Evolutionary conservation across 1,140 invertebrate genomes (phyloP), one percentile per base, ranked within the genome.

Genomic region (Drosophila watanabei): DNA sequence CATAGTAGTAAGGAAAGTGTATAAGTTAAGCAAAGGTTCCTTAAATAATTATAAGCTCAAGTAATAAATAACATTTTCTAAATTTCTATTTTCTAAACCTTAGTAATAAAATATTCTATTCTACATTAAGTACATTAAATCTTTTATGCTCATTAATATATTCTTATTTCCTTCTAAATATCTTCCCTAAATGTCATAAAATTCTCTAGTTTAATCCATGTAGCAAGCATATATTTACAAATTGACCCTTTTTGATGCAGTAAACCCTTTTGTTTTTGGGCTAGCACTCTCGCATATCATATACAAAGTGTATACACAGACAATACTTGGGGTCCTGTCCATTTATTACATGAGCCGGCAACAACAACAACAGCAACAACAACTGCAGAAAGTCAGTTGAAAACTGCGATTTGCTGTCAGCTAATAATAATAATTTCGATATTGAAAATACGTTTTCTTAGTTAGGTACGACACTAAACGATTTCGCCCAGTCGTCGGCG

Each of bases 351-450:
- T 88, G 84, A 82, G 84, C 85, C 84, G 84, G 84, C 84, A 77
- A 77, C 60, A 69, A 72, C 60, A 69, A 72, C 60, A 52, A 37
- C 24, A 24, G 24, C 60, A 52, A 37, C 54, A 54, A 41, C 64
- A 82, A 60, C 81, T 64, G 32, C 72, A 63, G 75, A 87, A 88
- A 80, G 66, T 79, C 82, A 88, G 81, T 85, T 66, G 75, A 90
- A 90, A 90, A 79, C 81, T 84, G 88, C 88, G 88, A 91, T 91
- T 91, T 91, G 88, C 83, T 91, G 88, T 91, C 88, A 91, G 88
- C 88, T 91, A 91, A 91, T 91, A 91, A 91, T 91, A 91, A 91
- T 91, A 91, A 91, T 91, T 91, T 91, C 81, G 81, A 91, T 91
- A 91, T 88, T 91, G 88, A 91, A 91, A 85, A 91, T 91, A 91